Evolutionary conservation across 2,888 invertebrate species (phyloP).

Genomic region (Drosophila picticornis): DNA sequence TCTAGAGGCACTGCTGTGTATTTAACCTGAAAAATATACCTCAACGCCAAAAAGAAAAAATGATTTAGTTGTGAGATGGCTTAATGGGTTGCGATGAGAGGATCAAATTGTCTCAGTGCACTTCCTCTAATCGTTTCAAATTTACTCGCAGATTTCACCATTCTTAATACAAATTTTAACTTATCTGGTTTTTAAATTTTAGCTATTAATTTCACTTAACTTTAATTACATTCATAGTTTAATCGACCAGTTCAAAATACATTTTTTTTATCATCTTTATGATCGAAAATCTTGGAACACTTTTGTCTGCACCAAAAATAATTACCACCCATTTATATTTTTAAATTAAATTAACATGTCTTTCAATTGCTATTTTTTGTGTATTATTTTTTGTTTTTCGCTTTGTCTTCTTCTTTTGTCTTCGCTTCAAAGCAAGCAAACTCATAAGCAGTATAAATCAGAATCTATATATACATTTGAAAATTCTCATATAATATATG

Average conservation of each 20-base stretch:
- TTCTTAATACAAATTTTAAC: background rate
- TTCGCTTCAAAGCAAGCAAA: background rate
- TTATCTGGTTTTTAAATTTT: background rate
- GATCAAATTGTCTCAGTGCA: background rate
- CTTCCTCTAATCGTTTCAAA: background rate
- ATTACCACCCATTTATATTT: background rate
- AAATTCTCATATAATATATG: conserved; percentile 1
- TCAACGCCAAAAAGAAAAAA: background rate
- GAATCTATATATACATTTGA: background rate
- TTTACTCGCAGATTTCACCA: background rate
- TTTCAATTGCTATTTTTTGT: background rate
- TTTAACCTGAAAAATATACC: background rate
- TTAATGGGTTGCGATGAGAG: background rate
- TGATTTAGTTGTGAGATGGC: background rate
- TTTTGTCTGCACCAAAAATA: background rate
- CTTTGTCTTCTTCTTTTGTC: too few relatives aligned
- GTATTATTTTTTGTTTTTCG: background rate
- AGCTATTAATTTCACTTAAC: background rate
- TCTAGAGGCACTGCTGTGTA: background rate
- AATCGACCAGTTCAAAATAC: background rate
- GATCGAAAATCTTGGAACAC: background rate
- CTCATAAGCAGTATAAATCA: background rate
- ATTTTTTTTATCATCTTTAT: background rate
- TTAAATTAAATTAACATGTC: background rate
- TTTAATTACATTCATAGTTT: background rate